A percentile compares a stretch with the other conserved stretches of the same genome.
Evolutionary conservation across 2,888 invertebrate genomes (phyloP).

Genomic region (Platypus cylindrus): DNA sequence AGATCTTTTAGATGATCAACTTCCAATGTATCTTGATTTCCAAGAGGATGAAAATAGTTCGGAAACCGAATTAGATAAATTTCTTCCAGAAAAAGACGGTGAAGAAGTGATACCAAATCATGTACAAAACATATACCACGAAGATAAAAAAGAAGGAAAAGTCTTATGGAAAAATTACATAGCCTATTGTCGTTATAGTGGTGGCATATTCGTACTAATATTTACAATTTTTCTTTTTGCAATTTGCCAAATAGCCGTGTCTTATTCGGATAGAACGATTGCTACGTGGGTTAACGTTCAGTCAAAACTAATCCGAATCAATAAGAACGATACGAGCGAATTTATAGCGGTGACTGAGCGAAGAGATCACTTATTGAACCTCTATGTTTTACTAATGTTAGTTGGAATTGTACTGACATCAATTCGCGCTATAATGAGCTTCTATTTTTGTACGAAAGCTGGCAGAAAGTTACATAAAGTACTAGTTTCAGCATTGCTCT

Average conservation of each 20-base stretch:
- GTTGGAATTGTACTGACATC: constrained; percentile 13
- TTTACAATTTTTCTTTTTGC: constrained; percentile 21
- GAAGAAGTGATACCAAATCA: constrained; percentile 7
- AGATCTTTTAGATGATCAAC: constrained; percentile 10
- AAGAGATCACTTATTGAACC: constrained; percentile 13
- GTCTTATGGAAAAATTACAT: constrained; percentile 24
- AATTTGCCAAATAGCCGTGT: constrained; percentile 19
- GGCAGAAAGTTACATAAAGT: constrained; percentile 45
- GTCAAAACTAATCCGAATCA: constrained; percentile 9
- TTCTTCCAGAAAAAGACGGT: constrained; percentile 13
- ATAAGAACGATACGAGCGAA: constrained; percentile 15
- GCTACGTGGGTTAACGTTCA: constrained; percentile 25
- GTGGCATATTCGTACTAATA: constrained; percentile 23
- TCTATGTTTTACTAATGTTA: constrained; percentile 15
- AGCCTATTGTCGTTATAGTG: constrained; percentile 25
- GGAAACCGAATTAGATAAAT: constrained; percentile 10
- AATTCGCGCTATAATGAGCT: constrained; percentile 16
- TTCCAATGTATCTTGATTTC: constrained; percentile 6
- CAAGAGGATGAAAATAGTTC: too few species aligned
- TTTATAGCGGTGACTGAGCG: constrained; percentile 7
- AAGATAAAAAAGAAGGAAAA: constrained; percentile 23
- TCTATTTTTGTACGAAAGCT: constrained; percentile 20
- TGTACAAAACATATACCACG: constrained; percentile 25
- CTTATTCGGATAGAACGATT: constrained; percentile 23
- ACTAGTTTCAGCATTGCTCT: constrained; percentile 38